Conservation (phyloP, 2,113 vertebrate genomes). For the Myrmophylax atrothorax region DNA sequence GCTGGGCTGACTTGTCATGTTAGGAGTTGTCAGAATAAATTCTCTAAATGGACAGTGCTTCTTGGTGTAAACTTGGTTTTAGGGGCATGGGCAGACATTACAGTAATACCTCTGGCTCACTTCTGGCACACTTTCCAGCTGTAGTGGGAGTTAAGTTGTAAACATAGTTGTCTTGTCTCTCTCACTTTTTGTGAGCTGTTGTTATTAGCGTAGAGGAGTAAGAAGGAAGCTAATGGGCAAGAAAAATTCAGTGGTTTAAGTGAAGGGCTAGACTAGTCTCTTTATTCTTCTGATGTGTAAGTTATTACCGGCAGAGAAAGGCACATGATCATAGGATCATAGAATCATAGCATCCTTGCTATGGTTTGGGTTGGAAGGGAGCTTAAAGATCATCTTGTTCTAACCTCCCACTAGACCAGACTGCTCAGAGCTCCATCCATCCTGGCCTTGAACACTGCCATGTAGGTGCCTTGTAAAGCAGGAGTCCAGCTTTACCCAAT, state of each 20-base stretch:
- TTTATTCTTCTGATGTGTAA: neutral
- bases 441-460: neutral
- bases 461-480: neutral
- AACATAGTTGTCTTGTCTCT: neutral
- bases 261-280: neutral
- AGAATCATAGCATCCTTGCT: neutral
- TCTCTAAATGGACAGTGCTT: neutral
- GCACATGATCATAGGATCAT: neutral
- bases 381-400: neutral
- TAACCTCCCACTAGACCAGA: accelerated
- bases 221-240: neutral
- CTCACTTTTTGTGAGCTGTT: neutral
- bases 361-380: neutral
- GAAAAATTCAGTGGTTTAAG: neutral
- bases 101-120: neutral
- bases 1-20: neutral
- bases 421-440: neutral
- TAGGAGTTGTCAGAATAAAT: neutral
- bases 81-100: neutral
- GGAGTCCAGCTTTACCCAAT: neutral
- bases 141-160: neutral
- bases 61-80: neutral
- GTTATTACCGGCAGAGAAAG: neutral
- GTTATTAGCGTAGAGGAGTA: neutral
- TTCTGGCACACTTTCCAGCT: neutral